Conservation (phyloP, 2,113 vertebrate species). For the Sebastes schlegelii region DNA sequence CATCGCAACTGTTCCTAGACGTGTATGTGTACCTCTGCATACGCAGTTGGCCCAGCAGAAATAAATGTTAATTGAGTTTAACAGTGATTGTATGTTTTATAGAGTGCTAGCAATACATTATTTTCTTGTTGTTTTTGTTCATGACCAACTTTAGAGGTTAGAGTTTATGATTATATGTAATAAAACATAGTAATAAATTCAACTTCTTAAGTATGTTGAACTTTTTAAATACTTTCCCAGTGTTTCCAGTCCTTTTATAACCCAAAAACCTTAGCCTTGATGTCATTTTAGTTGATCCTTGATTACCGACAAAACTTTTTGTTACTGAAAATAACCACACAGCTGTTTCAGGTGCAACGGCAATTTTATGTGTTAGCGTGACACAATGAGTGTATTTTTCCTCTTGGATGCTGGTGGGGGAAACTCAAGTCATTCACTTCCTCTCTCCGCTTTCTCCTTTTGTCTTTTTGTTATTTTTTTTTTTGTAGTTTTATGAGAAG, state of each 20-base stretch:
- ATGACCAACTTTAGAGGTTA: neutral
- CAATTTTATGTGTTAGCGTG: constrained; percentile 38
- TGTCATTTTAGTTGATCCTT: constrained; percentile 25
- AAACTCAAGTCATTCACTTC: constrained; percentile 43
- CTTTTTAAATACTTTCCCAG: neutral
- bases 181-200: neutral
- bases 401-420: constrained; percentile 30
- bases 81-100: neutral
- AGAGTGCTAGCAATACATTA: neutral
- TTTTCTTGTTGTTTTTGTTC: neutral
- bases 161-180: neutral
- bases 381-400: constrained; percentile 50
- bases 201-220: neutral
- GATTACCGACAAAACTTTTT: constrained; percentile 33
- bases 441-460: constrained; percentile 31
- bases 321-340: constrained; percentile 23
- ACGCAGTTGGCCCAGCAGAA: neutral
- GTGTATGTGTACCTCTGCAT: neutral
- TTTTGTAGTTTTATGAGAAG: constrained; percentile 95
- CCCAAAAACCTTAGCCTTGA: neutral
- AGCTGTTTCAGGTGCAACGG: constrained; percentile 55
- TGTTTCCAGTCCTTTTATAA: constrained; percentile 36
- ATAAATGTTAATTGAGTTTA: neutral
- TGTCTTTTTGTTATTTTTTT: constrained; percentile 25
- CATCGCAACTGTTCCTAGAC: neutral